These are phyloP conservation scores for Osmerus mordax DNA, from an alignment of 2,113 vertebrate species.

Conservation along the genomic window DNA sequence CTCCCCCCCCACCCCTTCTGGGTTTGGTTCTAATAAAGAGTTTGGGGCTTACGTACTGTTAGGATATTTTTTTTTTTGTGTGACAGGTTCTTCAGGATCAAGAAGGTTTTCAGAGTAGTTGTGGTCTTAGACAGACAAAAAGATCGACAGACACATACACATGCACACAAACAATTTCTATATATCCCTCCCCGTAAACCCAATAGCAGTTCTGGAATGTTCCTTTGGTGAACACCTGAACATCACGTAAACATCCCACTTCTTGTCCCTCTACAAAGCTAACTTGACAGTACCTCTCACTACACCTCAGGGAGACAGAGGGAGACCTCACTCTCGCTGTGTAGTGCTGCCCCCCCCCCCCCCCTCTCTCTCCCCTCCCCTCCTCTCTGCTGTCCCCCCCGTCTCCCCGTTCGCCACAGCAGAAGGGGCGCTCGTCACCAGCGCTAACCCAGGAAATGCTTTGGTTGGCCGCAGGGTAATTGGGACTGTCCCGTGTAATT, in stretches of 20 bases:
- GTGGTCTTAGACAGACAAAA: slow-evolving; percentile 1
- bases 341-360: background rate
- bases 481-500: slow-evolving; percentile 82
- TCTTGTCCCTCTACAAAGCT: too few relatives aligned
- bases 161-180: background rate
- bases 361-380: background rate
- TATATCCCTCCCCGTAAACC: too few relatives aligned
- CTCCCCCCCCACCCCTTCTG: slow-evolving; percentile 21
- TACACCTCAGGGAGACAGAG: too few relatives aligned
- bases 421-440: slow-evolving; percentile 58
- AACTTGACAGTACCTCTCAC: too few relatives aligned
- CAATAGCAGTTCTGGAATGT: too few relatives aligned
- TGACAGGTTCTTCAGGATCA: slow-evolving; percentile 16
- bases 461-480: slow-evolving; percentile 82
- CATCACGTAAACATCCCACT: too few relatives aligned
- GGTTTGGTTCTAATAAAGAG: slow-evolving; percentile 45
- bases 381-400: background rate
- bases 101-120: background rate
- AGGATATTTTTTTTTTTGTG: slow-evolving; percentile 25
- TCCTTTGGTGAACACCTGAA: too few relatives aligned
- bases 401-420: slow-evolving; percentile 61
- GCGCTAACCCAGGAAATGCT: slow-evolving; percentile 78
- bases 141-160: slow-evolving; percentile 9
- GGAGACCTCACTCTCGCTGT: background rate
- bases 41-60: slow-evolving; percentile 22